Evolutionary conservation across 2,888 invertebrate species (phyloP), one percentile per base, ranked within the genome.

Genomic region (Megamerina dolium): DNA sequence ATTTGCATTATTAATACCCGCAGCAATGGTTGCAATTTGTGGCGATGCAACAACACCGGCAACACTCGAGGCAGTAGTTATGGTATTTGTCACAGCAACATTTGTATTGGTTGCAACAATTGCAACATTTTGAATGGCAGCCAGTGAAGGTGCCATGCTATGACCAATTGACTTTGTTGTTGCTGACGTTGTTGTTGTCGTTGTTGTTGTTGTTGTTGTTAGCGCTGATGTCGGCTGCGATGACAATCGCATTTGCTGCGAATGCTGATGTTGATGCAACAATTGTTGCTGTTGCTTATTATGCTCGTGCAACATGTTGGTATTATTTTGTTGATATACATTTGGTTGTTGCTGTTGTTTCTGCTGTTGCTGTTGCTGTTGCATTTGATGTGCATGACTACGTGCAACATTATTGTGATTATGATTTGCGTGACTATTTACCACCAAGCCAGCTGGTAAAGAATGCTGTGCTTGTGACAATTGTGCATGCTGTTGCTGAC

Each of bases 1-100:
- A 58, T 78, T 72, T 46, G 70, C 64, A 54, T 76, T 70, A 50
- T 59, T 54, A 42, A 53, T 33, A 45, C 51, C 51, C 6, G 46
- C 23, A 30, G 36, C 32, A 36, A 35, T 31, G 12, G 29, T 37
- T 9, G 37, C 30, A n/a, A n/a, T n/a, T n/a, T n/a, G n/a, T n/a
- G n/a, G n/a, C 8, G 8, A 10, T 12, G 26, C 8, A 26, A 12
- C 26, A 26, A 12, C n/a, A n/a, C n/a, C n/a, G n/a, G n/a, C n/a
- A n/a, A n/a, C n/a, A n/a, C n/a, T n/a, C n/a, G n/a, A n/a, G 17
- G 14, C n/a, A 31, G n/a, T 13, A 12, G 20, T 12, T 3, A 32
- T 12, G 13, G 29, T 18, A 31, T 19, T 36, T 16, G 27, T n/a
- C 10, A 10, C 30, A 36, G 30, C 29, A 13, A 21, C 36, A 31